phyloP scores from a whole-genome alignment of 2,888 invertebrate species.

The Stenodera caucasica region DNA sequence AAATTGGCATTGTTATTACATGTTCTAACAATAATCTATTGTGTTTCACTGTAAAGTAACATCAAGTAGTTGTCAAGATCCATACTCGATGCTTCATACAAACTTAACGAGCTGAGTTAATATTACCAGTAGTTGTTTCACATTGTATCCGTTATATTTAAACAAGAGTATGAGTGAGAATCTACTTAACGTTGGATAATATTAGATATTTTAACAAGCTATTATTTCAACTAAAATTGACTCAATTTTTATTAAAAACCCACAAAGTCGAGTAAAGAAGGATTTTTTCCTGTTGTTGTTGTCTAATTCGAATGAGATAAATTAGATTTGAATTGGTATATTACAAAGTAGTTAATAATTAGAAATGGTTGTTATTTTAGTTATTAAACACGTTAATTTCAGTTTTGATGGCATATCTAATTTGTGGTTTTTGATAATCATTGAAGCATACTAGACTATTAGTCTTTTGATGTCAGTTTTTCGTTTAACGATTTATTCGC shows the following conservation, averaged over 20 bases:
- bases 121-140: constrained; percentile 31
- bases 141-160: constrained; percentile 19
- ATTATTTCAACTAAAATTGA: constrained; percentile 11
- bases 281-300: background rate
- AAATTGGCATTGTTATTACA: background rate
- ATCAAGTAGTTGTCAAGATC: constrained; percentile 30
- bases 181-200: constrained; percentile 19
- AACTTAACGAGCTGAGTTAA: constrained; percentile 35
- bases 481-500: constrained; percentile 21
- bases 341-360: background rate
- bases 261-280: too few relatives aligned
- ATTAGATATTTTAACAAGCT: constrained; percentile 17
- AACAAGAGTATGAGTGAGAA: constrained; percentile 15
- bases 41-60: constrained; percentile 13
- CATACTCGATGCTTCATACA: constrained; percentile 29
- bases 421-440: constrained; percentile 10
- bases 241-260: constrained; percentile 15
- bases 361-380: background rate
- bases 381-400: constrained; percentile 4
- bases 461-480: constrained; percentile 18
- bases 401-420: constrained; percentile 13
- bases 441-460: constrained; percentile 10
- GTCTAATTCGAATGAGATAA: background rate
- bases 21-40: constrained; percentile 12
- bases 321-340: background rate